Conservation (phyloP, 2,113 vertebrate genomes). For the Tragelaphus imberbis region DNA sequence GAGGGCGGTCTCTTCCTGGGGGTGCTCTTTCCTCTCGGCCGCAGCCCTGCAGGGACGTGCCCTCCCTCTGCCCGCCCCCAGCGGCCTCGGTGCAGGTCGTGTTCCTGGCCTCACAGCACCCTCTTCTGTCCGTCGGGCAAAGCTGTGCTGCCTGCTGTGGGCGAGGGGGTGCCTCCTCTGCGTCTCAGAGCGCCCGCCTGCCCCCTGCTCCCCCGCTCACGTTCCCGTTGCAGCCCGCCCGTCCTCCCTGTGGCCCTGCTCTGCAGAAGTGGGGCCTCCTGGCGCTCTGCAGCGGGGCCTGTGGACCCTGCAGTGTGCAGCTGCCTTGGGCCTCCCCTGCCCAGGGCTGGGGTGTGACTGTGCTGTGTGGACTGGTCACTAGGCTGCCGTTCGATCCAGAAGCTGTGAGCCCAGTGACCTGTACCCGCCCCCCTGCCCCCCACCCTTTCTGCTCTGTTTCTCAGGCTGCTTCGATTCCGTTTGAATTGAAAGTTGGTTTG, state of each 20-base stretch:
- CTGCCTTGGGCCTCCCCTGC: background rate
- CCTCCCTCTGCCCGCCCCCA: background rate
- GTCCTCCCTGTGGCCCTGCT: background rate
- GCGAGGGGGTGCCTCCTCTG: background rate
- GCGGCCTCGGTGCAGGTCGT: too few relatives aligned
- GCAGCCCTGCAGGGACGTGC: background rate
- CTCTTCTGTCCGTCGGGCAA: background rate
- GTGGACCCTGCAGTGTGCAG: accelerated
- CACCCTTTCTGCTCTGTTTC: background rate
- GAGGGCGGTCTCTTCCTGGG: background rate
- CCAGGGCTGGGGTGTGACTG: background rate
- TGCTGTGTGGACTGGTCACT: background rate
- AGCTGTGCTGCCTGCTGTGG: background rate
- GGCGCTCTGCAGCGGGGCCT: background rate
- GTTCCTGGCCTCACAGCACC: background rate
- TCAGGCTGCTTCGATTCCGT: background rate
- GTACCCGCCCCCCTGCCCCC: background rate
- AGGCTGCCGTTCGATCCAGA: background rate
- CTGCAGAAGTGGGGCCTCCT: background rate
- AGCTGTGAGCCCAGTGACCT: background rate
- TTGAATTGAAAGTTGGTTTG: background rate
- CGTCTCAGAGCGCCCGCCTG: background rate
- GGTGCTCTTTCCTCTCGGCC: background rate
- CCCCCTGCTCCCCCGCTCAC: background rate
- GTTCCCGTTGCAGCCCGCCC: background rate